These are phyloP conservation scores for Zoroaster sp. DNA, from an alignment of 53 echinoderm and acorn worm genomes.

Conservation along the genomic window DNA sequence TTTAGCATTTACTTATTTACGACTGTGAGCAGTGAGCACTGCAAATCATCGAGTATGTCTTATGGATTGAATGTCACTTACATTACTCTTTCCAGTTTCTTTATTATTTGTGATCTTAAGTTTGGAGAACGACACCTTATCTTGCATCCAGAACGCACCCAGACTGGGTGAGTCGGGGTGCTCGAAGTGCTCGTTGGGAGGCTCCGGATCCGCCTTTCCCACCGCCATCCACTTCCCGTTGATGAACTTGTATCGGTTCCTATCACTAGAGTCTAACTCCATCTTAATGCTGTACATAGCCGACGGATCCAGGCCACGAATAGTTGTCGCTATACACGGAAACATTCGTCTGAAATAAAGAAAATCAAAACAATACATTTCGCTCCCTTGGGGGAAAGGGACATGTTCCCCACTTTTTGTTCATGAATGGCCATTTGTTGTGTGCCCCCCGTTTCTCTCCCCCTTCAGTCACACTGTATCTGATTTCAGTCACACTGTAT, in stretches of 20 bases:
- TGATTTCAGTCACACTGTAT: too few species aligned
- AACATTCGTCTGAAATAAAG: conserved; percentile 75
- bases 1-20: too few species aligned
- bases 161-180: conserved; percentile 79
- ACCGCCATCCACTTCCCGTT: conserved; percentile 84
- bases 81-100: conserved; percentile 60
- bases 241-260: conserved; percentile 84
- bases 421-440: too few species aligned
- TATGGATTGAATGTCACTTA: conserved; percentile 60
- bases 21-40: too few species aligned
- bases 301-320: conserved; percentile 63
- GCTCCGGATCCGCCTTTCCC: conserved; percentile 68
- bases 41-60: too few species aligned
- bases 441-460: too few species aligned
- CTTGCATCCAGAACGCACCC: conserved; percentile 83
- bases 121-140: conserved; percentile 74
- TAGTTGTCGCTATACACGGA: conserved; percentile 53
- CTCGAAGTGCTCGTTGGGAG: conserved; percentile 38
- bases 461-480: too few species aligned
- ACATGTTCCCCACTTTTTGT: too few species aligned
- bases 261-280: conserved; percentile 49
- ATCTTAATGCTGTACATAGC: conserved; percentile 65
- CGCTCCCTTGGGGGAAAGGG: too few species aligned
- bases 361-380: too few species aligned
- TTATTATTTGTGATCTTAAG: conserved; percentile 94